Conservation (phyloP, 2,113 vertebrate species). For the Pituophis catenifer region DNA sequence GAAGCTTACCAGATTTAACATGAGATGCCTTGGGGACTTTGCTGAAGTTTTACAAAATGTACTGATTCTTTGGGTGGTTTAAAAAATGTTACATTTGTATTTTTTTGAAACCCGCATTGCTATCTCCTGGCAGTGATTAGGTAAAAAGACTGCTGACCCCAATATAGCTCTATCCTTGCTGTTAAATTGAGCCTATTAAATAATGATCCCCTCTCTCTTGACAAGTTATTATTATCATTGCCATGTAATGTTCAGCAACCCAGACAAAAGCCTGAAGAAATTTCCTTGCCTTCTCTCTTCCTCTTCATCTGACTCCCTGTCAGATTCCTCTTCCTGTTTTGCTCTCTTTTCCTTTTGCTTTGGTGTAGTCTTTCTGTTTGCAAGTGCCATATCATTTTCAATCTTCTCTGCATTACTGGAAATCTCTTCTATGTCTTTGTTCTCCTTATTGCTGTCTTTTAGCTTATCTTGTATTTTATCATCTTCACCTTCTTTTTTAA, state of each 20-base stretch:
- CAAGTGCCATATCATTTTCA: slow-evolving; percentile 69
- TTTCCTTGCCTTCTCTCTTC: slow-evolving; percentile 79
- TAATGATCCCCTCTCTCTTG: neutral
- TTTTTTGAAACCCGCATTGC: neutral
- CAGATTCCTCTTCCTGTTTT: slow-evolving; percentile 84
- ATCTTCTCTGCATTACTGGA: slow-evolving; percentile 70
- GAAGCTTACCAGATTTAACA: neutral
- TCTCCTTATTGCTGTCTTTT: slow-evolving; percentile 75
- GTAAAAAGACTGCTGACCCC: neutral
- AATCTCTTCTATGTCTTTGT: slow-evolving; percentile 70
- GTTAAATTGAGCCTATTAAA: neutral
- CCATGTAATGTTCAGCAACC: neutral
- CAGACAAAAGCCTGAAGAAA: neutral
- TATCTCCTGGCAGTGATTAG: neutral
- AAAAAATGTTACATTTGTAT: neutral
- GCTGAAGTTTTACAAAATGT: neutral
- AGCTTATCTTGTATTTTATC: slow-evolving; percentile 74
- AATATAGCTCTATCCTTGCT: neutral
- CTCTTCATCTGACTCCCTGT: slow-evolving; percentile 89
- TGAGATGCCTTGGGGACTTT: neutral
- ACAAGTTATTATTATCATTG: neutral
- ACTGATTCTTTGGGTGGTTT: neutral
- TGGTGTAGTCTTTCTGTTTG: slow-evolving; percentile 68
- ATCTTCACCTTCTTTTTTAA: slow-evolving; percentile 80
- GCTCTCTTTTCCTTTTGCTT: slow-evolving; percentile 76